Base-by-base conservation (phyloP, 2,888 invertebrate genomes). In the Amiota mariae region DNA sequence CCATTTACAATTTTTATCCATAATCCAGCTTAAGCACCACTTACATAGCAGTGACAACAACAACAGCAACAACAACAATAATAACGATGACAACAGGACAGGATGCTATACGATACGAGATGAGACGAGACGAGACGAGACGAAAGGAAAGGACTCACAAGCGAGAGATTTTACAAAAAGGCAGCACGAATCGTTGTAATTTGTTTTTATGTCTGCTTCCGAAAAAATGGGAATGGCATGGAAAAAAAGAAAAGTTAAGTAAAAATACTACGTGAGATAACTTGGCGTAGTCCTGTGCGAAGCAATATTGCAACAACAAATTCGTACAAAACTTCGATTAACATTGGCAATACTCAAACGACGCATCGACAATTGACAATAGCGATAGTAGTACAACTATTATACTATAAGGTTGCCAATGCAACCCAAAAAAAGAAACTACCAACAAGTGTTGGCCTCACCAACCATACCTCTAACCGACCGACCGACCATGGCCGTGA, bases 1-100 rank as follows among this genome's bases (percentile, higher is more conserved):
- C 80, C 81, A 85, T 82, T 86, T 82, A 85, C 86, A 86, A 86
- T 86, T 86, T 82, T 81, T 82, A 77, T 76, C 79, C 85, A 85
- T 85, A 83, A 86, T 85, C 83, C 85, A 79, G 85, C 82, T 82
- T 85, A 85, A 82, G 77, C 82, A 85, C 78, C 85, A 77, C 80
- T 82, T 75, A 47, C 64, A 64, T 48, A 64, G 64, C 54, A 8
- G 54, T 1, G 3, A 10, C 63, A 63, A 36, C 3, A 13, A 46
- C 46, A 15, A 18, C 3, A 13, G 13, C 46, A 15, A 18, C 15
- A 59, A 20, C 15, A 18, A 6, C 15, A 15, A 20, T 20, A 59
- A 59, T 8, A 20, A 59, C 59, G 8, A 20, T 8, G 20, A n/a
- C 4, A 13, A 20, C 59, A 59, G 18, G 11, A 15, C 54, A 54